These are phyloP conservation scores for Drosophila sturtevanti DNA, from an alignment of 1,140 invertebrate species.

Conservation along the genomic window DNA sequence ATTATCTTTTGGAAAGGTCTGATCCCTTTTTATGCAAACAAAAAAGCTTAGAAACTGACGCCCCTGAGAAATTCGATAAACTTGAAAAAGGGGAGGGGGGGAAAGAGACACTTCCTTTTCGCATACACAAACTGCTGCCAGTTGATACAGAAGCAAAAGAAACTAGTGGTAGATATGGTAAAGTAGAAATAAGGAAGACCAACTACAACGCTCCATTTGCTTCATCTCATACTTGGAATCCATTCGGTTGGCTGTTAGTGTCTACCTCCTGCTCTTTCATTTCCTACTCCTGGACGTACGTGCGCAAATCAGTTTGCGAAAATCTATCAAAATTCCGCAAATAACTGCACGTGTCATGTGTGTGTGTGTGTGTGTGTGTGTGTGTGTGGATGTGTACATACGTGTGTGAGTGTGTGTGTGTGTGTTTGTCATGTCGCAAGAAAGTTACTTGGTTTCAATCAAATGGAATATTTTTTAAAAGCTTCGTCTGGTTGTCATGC, in stretches of 20 bases:
- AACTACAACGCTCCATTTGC: slow-evolving; percentile 59
- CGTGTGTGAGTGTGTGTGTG: slow-evolving; percentile 40
- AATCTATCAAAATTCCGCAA: slow-evolving; percentile 78
- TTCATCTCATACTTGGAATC: slow-evolving; percentile 19
- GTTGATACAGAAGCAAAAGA: neutral
- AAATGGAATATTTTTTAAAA: slow-evolving; percentile 37
- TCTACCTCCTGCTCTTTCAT: neutral
- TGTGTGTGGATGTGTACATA: slow-evolving; percentile 27
- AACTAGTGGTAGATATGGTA: neutral
- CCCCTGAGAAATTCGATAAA: too few relatives aligned
- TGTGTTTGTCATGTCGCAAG: slow-evolving; percentile 22
- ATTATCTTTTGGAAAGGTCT: too few relatives aligned
- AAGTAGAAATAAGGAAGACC: slow-evolving; percentile 20
- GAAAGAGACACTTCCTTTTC: slow-evolving; percentile 41
- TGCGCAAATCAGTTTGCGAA: slow-evolving; percentile 68
- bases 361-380: slow-evolving; percentile 31
- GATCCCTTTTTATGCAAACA: too few relatives aligned
- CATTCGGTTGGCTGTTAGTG: too few relatives aligned
- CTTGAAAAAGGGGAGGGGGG: slow-evolving; percentile 14
- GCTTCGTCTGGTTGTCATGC: slow-evolving; percentile 6
- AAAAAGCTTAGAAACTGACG: too few relatives aligned
- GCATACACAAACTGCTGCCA: slow-evolving; percentile 19
- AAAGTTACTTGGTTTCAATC: slow-evolving; percentile 70
- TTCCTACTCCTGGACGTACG: slow-evolving; percentile 18
- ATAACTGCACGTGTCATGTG: slow-evolving; percentile 64